Evolutionary conservation across 2,797 vertebrate genomes (phyloP), one percentile per base, ranked within the genome.

Genomic region (Pampus argenteus): DNA sequence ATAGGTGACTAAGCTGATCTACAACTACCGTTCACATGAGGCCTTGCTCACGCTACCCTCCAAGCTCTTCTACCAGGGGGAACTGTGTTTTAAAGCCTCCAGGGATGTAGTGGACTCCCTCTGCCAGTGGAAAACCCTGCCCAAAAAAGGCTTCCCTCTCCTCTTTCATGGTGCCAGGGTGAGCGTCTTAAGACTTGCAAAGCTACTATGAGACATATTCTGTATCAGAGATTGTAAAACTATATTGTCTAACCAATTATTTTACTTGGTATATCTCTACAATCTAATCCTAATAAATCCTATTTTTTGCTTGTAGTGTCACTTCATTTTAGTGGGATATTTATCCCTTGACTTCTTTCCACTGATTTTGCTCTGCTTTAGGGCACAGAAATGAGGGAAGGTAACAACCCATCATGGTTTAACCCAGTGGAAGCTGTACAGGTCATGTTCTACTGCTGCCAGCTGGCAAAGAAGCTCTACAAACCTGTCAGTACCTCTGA

Each of bases 11-110:
- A 99, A 99, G 78, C 94, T 99, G 1, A 84, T 96, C 26, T 98
- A 96, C 90, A 99, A 98, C 91, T 99, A 99, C 91, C 93, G 97
- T 15, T 98, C 97, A 0, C 98, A 99, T 34, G 91, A 96, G 20
- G 92, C 93, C 0, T 78, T 99, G 89, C 91, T 99, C 79, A 74
- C 88, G 0, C 90, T 99, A 82, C 96, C 98, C 0, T 98, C 97
- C 2, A 94, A 92, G 52, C 94, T 99, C 4, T 99, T 99, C 89
- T 99, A 99, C 74, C 88, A 94, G n/a, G 93, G 89, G 0, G 97
- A 98, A 62, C 89, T 99, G 10, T 92, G 93, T 61, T 94, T 94
- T 59, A 95, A 95, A 68, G 96, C 96, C 1, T 89, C 94, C 11
- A 78, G 84, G 61, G 50, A 81, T 2, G 80, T 95, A 14, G 95